A percentile compares a stretch with the other conserved stretches of the same genome.
Conservation (phyloP, 2,888 invertebrate species). For the Phalera bucephala region DNA sequence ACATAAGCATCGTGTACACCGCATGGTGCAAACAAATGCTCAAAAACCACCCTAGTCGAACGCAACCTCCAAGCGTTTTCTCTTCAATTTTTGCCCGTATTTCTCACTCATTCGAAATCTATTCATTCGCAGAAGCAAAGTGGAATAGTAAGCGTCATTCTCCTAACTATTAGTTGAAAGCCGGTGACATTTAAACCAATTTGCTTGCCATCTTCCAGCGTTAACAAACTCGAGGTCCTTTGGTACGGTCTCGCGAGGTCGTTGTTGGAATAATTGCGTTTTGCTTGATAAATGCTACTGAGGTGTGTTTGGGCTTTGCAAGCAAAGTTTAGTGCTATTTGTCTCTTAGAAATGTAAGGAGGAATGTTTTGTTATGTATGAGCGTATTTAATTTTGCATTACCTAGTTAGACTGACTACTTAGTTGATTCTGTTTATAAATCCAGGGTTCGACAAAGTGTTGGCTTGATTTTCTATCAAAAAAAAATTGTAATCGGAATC, state of each 20-base stretch:
- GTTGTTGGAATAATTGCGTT: constrained; percentile 9
- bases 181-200: constrained; percentile 26
- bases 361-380: too few species aligned
- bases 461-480: too few species aligned
- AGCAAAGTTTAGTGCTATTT: too few species aligned
- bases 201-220: constrained; percentile 27
- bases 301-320: not conserved
- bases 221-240: constrained; percentile 27
- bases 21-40: too few species aligned
- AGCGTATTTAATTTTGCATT: too few species aligned
- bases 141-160: constrained; percentile 5
- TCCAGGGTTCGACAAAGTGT: too few species aligned
- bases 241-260: constrained; percentile 10
- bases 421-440: too few species aligned
- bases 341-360: too few species aligned
- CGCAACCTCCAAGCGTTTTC: not conserved
- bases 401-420: too few species aligned
- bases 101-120: not conserved
- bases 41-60: too few species aligned
- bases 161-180: constrained; percentile 11
- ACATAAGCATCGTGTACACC: too few species aligned
- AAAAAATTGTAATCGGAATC: too few species aligned
- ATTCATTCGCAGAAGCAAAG: constrained; percentile 3
- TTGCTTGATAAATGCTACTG: not conserved
- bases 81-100: not conserved